phyloP scores from a whole-genome alignment of 2,113 vertebrate species.

The Spea multiplicata region DNA sequence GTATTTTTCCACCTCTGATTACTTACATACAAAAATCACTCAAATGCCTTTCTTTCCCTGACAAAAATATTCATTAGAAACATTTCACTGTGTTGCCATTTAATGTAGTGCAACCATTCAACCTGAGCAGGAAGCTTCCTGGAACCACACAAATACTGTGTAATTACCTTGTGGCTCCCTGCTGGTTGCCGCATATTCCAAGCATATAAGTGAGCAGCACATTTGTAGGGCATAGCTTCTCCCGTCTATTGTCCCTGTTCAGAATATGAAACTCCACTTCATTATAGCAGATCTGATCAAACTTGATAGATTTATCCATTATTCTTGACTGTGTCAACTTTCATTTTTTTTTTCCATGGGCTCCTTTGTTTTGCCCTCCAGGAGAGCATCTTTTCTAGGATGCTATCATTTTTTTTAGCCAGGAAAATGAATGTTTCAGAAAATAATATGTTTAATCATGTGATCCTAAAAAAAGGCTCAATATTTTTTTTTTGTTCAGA shows the following conservation, averaged over 20 bases:
- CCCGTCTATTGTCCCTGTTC: constrained; percentile 82
- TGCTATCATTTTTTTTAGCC: constrained; percentile 55
- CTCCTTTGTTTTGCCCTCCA: constrained; percentile 79
- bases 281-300: constrained; percentile 90
- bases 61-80: constrained; percentile 93
- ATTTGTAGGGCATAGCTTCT: constrained; percentile 78
- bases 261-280: constrained; percentile 84
- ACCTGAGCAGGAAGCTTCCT: constrained; percentile 80
- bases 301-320: constrained; percentile 92
- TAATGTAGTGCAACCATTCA: constrained; percentile 81
- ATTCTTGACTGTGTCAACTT: constrained; percentile 86
- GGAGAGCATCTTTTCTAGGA: constrained; percentile 73
- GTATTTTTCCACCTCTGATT: constrained; percentile 71
- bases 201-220: constrained; percentile 78
- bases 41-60: constrained; percentile 80
- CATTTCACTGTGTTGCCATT: constrained; percentile 84
- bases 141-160: constrained; percentile 88
- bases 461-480: constrained; percentile 68
- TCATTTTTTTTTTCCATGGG: constrained; percentile 59
- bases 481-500: constrained; percentile 69
- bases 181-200: constrained; percentile 86
- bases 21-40: constrained; percentile 68
- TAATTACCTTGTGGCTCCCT: constrained; percentile 87
- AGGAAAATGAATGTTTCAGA: constrained; percentile 70
- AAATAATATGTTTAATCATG: constrained; percentile 74